A percentile compares a stretch with the other conserved stretches of the same genome.
Conservation (phyloP, 2,797 vertebrate genomes). For the Bovichtus diacanthus region DNA sequence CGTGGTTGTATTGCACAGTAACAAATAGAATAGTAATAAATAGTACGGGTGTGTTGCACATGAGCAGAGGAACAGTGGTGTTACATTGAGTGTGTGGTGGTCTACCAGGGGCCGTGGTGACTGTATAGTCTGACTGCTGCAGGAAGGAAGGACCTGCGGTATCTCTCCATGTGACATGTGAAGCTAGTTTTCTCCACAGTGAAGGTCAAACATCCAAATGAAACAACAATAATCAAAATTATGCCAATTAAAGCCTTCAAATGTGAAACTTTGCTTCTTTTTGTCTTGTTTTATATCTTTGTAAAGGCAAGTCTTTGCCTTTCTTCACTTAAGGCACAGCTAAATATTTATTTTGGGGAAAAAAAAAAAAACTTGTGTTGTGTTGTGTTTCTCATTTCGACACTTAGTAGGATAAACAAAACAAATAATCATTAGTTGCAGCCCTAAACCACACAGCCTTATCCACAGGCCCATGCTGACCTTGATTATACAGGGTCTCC, state of each 20-base stretch:
- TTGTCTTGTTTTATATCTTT: neutral
- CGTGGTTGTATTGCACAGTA: too few relatives aligned
- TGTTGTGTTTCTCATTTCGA: neutral
- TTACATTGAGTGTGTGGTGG: too few relatives aligned
- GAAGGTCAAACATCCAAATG: slow-evolving; percentile 3
- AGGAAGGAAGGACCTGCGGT: too few relatives aligned
- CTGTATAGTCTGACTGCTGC: too few relatives aligned
- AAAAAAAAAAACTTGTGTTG: too few relatives aligned
- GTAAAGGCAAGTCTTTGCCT: neutral
- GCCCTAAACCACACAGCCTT: neutral
- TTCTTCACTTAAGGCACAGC: neutral
- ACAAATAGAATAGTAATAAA: too few relatives aligned
- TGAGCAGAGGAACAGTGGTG: too few relatives aligned
- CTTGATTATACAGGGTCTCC: slow-evolving; percentile 61
- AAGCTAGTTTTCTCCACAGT: neutral
- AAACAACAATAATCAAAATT: neutral
- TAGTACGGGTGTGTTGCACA: too few relatives aligned
- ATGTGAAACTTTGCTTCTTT: neutral
- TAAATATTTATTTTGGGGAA: too few relatives aligned
- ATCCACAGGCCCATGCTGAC: slow-evolving; percentile 48
- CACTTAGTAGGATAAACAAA: neutral
- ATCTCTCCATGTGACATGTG: too few relatives aligned
- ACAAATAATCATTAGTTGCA: slow-evolving; percentile 7
- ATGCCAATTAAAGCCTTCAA: neutral
- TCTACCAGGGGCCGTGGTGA: too few relatives aligned